These are phyloP conservation scores for Parauchenoglanis punctatus DNA, from an alignment of 2,797 vertebrate genomes.

Conservation along the genomic window DNA sequence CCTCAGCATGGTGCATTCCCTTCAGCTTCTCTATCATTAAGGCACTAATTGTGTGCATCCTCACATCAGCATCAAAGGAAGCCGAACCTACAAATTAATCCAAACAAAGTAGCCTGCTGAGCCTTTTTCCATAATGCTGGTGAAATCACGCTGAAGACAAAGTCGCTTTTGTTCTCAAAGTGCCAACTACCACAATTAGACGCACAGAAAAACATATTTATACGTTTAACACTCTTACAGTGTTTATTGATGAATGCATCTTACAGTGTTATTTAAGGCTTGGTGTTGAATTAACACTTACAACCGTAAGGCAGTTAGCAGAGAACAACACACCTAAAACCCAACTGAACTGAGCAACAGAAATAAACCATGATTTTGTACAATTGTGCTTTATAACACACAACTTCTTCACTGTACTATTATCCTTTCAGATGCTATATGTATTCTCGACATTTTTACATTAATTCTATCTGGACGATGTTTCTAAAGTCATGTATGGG, in stretches of 20 bases:
- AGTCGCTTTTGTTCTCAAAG: conserved; percentile 29
- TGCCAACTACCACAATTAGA: conserved; percentile 18
- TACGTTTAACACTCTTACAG: not conserved
- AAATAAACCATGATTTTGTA: not conserved
- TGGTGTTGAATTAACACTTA: too few species aligned
- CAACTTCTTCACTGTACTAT: not conserved
- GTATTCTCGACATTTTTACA: not conserved
- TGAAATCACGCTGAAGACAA: conserved; percentile 25
- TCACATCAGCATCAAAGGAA: conserved; percentile 40
- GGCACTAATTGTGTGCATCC: conserved; percentile 43
- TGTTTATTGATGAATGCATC: not conserved
- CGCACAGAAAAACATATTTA: conserved; percentile 15
- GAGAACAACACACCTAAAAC: not conserved
- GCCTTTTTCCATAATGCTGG: conserved; percentile 2
- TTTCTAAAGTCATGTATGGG: not conserved
- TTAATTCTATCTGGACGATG: not conserved
- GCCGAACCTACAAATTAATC: conserved; percentile 55
- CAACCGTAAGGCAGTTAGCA: not conserved
- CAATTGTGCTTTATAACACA: not conserved
- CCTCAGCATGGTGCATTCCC: not conserved
- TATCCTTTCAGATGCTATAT: not conserved
- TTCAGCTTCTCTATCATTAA: conserved; percentile 42
- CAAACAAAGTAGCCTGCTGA: conserved; percentile 47
- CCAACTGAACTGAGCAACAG: not conserved
- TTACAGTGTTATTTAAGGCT: not conserved